Evolutionary conservation across 1,140 invertebrate genomes (phyloP).

Genomic region (Psilanteris sp.): DNA sequence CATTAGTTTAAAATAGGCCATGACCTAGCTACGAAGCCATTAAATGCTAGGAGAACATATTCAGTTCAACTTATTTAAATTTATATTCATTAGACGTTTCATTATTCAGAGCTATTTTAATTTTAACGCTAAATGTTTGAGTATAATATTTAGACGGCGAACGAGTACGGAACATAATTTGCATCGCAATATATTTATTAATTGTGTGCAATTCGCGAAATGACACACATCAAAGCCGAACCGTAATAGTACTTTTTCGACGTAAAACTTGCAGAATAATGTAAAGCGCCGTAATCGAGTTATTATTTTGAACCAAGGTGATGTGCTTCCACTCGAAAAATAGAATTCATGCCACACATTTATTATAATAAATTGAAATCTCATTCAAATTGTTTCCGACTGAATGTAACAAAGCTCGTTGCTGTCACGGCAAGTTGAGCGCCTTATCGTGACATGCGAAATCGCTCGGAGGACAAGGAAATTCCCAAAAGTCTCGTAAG

Average conservation of each 20-base stretch:
- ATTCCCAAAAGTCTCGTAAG: constrained; percentile 64
- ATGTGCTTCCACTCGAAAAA: too few relatives aligned
- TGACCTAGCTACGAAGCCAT: background rate
- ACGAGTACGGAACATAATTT: too few relatives aligned
- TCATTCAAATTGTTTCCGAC: constrained; percentile 24
- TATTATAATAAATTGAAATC: constrained; percentile 22
- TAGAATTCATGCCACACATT: background rate
- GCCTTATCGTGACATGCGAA: constrained; percentile 23
- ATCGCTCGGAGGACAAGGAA: constrained; percentile 16
- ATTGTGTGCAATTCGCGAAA: too few relatives aligned
- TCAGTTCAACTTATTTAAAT: constrained; percentile 9
- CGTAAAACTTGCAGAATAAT: too few relatives aligned
- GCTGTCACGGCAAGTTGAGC: constrained; percentile 19
- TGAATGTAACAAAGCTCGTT: constrained; percentile 10
- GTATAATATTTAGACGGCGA: too few relatives aligned
- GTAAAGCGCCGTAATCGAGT: too few relatives aligned
- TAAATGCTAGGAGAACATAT: background rate
- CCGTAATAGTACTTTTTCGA: too few relatives aligned
- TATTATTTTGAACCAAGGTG: too few relatives aligned
- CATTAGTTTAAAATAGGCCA: constrained; percentile 4
- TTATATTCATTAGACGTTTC: background rate
- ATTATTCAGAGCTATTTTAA: too few relatives aligned
- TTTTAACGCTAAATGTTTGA: too few relatives aligned
- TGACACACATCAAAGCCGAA: too few relatives aligned
- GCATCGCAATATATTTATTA: too few relatives aligned